A percentile compares a stretch with the other conserved stretches of the same genome.
Conservation (phyloP, 1,140 invertebrate genomes). For the Phocides pigmalion region DNA sequence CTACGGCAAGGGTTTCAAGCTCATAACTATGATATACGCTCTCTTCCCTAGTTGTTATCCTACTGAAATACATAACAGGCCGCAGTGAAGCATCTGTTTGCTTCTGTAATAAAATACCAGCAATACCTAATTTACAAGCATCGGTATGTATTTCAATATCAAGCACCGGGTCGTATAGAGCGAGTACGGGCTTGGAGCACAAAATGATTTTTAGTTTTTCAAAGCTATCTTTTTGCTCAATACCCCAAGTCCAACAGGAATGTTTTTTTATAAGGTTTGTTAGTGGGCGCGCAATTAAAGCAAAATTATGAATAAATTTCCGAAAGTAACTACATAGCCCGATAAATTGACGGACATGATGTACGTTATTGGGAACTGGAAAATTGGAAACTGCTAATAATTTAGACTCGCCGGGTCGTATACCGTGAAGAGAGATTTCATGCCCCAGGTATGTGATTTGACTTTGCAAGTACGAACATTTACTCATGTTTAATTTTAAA, state of each 20-base stretch:
- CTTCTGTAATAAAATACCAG: constrained; percentile 40
- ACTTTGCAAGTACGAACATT: constrained; percentile 42
- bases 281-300: constrained; percentile 53
- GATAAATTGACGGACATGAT: constrained; percentile 34
- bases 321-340: constrained; percentile 54
- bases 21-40: constrained; percentile 69
- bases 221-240: constrained; percentile 46
- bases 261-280: constrained; percentile 57
- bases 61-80: constrained; percentile 43
- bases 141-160: constrained; percentile 41
- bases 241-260: constrained; percentile 50
- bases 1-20: constrained; percentile 76
- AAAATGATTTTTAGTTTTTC: constrained; percentile 33
- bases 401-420: constrained; percentile 54
- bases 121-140: constrained; percentile 36
- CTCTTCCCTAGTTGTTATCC: constrained; percentile 58
- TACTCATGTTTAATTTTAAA: constrained; percentile 43
- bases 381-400: constrained; percentile 23
- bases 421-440: constrained; percentile 31
- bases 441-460: constrained; percentile 37
- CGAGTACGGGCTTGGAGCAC: constrained; percentile 39
- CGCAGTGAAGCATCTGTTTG: background rate
- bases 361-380: background rate
- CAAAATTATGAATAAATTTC: constrained; percentile 56
- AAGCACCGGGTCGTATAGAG: constrained; percentile 24